Percentiles rank a stretch among this genome's conserved stretches.
phyloP scores from a whole-genome alignment of 2,113 vertebrate species.

The Anguilla rostrata region DNA sequence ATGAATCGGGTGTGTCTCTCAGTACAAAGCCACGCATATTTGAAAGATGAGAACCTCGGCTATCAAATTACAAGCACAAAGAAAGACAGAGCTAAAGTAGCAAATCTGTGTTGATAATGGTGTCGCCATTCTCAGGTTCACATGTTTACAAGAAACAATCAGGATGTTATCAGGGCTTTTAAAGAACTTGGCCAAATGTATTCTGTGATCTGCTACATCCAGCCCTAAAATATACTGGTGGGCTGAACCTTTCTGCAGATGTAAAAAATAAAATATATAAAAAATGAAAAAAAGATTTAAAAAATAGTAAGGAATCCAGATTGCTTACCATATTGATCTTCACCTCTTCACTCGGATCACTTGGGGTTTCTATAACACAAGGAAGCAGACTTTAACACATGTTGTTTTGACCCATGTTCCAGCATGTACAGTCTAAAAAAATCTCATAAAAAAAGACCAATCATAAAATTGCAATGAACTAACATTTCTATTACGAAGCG shows the following conservation, averaged over 20 bases:
- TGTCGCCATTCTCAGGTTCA: neutral
- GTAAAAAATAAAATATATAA: neutral
- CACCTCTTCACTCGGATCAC: conserved; percentile 58
- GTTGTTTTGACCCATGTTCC: no score
- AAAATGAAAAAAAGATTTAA: neutral
- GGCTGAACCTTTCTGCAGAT: neutral
- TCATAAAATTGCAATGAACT: no score
- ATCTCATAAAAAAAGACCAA: no score
- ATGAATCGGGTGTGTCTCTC: neutral
- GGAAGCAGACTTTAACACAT: neutral
- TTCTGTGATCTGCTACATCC: neutral
- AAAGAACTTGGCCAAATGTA: neutral
- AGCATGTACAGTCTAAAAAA: no score
- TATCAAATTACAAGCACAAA: neutral
- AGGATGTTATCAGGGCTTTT: neutral
- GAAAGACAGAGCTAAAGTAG: neutral
- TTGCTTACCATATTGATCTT: conserved; percentile 72
- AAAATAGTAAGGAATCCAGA: neutral
- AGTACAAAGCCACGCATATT: neutral
- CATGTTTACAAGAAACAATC: neutral
- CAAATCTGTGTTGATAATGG: neutral
- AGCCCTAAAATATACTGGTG: neutral
- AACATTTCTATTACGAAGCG: no score
- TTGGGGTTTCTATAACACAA: conserved; percentile 50
- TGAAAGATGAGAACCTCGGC: neutral